Evolutionary conservation across 2,797 vertebrate genomes (phyloP).

Genomic region (Mormyrops boulengeri): DNA sequence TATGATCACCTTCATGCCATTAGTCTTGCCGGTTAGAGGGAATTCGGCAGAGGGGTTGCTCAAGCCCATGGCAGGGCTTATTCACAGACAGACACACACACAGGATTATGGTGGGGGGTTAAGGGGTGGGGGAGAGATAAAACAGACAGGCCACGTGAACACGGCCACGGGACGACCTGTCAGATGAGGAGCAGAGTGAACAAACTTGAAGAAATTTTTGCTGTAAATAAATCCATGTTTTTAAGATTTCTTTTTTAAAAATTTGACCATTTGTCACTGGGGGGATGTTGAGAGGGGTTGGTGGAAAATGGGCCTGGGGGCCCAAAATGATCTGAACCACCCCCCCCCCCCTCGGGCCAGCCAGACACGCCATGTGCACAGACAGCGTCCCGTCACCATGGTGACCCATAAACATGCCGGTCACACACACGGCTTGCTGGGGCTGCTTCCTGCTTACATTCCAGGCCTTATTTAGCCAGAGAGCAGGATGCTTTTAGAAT

Average conservation of each 20-base stretch:
- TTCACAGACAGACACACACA: conserved; percentile 38
- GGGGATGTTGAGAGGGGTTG: background rate
- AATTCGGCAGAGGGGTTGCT: background rate
- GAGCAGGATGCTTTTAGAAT: background rate
- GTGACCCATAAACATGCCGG: background rate
- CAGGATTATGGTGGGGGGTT: conserved; percentile 25
- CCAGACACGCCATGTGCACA: background rate
- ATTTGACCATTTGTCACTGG: background rate
- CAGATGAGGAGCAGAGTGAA: conserved; percentile 42
- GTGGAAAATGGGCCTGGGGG: background rate
- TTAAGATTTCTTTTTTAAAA: background rate
- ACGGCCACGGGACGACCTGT: conserved; percentile 30
- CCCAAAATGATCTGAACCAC: background rate
- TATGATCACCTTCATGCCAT: background rate
- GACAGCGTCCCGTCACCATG: background rate
- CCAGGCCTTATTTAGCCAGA: conserved; percentile 19
- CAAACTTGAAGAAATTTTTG: background rate
- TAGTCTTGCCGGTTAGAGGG: background rate
- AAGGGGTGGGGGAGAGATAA: conserved; percentile 36
- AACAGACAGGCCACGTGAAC: background rate
- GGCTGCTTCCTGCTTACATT: background rate
- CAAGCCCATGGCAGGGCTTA: background rate
- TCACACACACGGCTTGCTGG: background rate
- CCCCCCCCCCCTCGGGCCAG: no score
- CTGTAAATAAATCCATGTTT: background rate